Percentiles rank a stretch among this genome's conserved stretches.
These are phyloP conservation scores for Umimayanthus kanabou DNA, from an alignment of 92 coral and sea anemone genomes.

Conservation along the genomic window DNA sequence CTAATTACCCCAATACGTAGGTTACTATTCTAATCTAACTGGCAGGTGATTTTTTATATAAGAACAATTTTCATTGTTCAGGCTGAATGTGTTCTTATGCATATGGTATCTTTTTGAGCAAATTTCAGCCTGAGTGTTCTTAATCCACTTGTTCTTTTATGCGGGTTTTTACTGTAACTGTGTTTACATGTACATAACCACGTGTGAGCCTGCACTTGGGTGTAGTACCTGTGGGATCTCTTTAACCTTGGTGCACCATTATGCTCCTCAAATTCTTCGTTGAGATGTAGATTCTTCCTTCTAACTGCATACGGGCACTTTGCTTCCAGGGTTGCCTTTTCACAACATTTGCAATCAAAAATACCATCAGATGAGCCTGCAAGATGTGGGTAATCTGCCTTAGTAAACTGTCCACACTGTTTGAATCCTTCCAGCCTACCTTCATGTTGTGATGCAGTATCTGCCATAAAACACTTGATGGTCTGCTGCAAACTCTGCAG, in stretches of 20 bases:
- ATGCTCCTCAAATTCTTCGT: conserved; percentile 20
- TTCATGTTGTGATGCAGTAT: conserved; percentile 59
- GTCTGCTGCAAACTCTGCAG: too few relatives aligned
- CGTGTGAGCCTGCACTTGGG: conserved; percentile 41
- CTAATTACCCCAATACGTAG: too few relatives aligned
- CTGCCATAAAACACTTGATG: conserved; percentile 51
- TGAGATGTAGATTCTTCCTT: not conserved
- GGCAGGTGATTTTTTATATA: too few relatives aligned
- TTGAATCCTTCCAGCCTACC: conserved; percentile 43
- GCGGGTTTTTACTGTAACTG: too few relatives aligned
- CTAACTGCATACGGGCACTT: conserved; percentile 40
- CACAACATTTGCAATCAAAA: conserved; percentile 42
- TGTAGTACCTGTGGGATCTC: conserved; percentile 25
- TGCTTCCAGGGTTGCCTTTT: conserved; percentile 32
- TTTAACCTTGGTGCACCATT: conserved; percentile 30
- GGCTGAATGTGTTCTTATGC: too few relatives aligned
- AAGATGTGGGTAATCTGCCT: conserved; percentile 49
- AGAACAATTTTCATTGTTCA: too few relatives aligned
- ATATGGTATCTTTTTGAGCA: too few relatives aligned
- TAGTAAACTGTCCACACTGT: conserved; percentile 50
- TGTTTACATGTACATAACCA: not conserved
- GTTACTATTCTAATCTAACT: too few relatives aligned
- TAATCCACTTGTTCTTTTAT: too few relatives aligned
- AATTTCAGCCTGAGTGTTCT: too few relatives aligned
- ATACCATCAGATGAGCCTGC: conserved; percentile 59